Conservation (phyloP, 2,113 vertebrate genomes). For the Heliornis fulica region DNA sequence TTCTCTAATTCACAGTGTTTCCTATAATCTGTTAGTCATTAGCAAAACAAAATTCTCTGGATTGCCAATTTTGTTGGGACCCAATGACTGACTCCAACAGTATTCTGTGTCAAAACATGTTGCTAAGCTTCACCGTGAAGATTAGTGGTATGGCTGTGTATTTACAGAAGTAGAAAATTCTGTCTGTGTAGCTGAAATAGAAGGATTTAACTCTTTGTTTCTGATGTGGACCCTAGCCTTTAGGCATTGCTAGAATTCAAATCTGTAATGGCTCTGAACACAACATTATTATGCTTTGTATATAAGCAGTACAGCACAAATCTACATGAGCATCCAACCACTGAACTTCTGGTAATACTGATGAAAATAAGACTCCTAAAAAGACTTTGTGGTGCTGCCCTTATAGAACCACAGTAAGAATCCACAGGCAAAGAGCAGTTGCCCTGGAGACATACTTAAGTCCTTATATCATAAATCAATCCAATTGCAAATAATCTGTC, state of each 20-base stretch:
- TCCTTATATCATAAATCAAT: slow-evolving; percentile 5
- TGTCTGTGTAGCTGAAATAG: neutral
- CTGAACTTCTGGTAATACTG: neutral
- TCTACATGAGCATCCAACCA: neutral
- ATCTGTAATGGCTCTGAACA: neutral
- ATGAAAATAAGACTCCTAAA: neutral
- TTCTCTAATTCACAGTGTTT: neutral
- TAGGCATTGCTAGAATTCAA: neutral
- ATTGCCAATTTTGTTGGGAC: neutral
- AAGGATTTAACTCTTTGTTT: neutral
- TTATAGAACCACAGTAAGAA: neutral
- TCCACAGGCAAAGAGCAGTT: neutral
- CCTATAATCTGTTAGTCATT: neutral
- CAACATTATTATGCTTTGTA: neutral
- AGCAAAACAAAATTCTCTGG: neutral
- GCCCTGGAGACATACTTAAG: slow-evolving; percentile 11
- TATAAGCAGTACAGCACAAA: neutral
- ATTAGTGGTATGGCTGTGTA: neutral
- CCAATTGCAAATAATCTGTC: slow-evolving; percentile 13
- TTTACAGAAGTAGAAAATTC: neutral
- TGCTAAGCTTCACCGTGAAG: neutral
- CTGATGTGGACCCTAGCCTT: neutral
- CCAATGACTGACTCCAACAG: neutral
- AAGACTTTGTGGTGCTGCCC: neutral
- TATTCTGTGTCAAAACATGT: neutral